phyloP scores from a whole-genome alignment of 2,888 invertebrate species.

The Polyommatus iphigenia region DNA sequence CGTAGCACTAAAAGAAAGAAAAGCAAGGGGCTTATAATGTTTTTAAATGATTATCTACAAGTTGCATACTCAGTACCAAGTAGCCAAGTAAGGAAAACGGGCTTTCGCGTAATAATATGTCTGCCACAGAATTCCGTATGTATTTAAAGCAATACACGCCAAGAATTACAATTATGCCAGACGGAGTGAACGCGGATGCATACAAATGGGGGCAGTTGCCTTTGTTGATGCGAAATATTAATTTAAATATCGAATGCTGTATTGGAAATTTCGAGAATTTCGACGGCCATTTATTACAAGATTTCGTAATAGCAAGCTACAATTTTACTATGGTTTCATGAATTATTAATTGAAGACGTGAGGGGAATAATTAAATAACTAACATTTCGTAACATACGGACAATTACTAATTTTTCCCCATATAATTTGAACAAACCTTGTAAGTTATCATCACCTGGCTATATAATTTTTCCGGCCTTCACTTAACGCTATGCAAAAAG shows the following conservation, averaged over 20 bases:
- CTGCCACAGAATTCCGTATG: constrained; percentile 27
- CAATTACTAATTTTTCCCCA: too few species aligned
- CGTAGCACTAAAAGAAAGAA: too few species aligned
- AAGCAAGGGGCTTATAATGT: background rate
- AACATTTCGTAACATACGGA: too few species aligned
- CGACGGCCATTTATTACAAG: too few species aligned
- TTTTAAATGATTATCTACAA: background rate
- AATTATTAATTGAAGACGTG: too few species aligned
- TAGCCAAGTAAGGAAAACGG: background rate
- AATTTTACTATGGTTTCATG: too few species aligned
- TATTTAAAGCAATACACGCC: constrained; percentile 31
- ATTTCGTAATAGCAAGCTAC: too few species aligned
- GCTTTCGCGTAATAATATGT: constrained; percentile 10
- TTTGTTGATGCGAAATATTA: constrained; percentile 27
- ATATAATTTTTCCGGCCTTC: too few species aligned
- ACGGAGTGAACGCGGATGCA: constrained; percentile 31
- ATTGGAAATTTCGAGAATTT: background rate
- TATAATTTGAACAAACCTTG: too few species aligned
- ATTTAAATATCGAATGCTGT: constrained; percentile 19
- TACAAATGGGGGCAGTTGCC: constrained; percentile 29
- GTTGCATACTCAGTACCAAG: background rate
- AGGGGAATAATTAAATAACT: too few species aligned
- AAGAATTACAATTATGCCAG: constrained; percentile 34
- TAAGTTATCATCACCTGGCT: too few species aligned
- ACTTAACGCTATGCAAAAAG: too few species aligned